Base-by-base conservation (phyloP, 2,888 invertebrate genomes). In the Drosophila anomalata region DNA sequence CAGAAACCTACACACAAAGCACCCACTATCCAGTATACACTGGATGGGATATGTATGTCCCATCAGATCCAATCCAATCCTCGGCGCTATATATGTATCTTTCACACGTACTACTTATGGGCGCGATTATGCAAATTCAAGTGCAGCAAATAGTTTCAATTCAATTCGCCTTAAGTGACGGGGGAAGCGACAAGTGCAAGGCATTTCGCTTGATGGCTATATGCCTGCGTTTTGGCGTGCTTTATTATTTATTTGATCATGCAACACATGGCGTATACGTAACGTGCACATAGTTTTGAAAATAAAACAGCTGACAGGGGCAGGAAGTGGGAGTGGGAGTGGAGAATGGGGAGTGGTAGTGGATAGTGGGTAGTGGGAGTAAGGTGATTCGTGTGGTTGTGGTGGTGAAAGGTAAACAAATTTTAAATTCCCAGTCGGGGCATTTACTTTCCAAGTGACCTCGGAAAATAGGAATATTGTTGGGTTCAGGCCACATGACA, bases 121-220 rank as follows among this genome's bases (percentile, higher is more conserved):
- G 29, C 11, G 20, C 17, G 33, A 12, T 22, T 44, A 33, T 56
- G 57, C 50, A 51, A 59, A 69, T 67, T 69, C 58, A 46, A 51
- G 33, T 67, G 61, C 87, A 78, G 60, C 44, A 67, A 80, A 87
- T 75, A 60, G 85, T 62, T 75, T 70, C 72, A 80, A 86, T 87
- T 81, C 76, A 81, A 61, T 68, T 84, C 70, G 68, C 51, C 72
- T 77, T 72, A 77, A 73, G 76, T 81, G 82, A 72, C 69, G 76
- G 36, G 36, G 36, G 65, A 72, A 62, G 69, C 69, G 69, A 68
- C 69, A 56, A 66, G 66, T 67, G 70, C 70, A 77, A 68, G 68
- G 61, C 61, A 52, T 68, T 58, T 47, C 59, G 29, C 69, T 55
- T 55, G 68, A 54, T 70, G 48, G 52, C 42, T 52, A 59, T 39